Conservation (phyloP, 1,140 invertebrate species). For the Ctenoplectra terminalis region DNA sequence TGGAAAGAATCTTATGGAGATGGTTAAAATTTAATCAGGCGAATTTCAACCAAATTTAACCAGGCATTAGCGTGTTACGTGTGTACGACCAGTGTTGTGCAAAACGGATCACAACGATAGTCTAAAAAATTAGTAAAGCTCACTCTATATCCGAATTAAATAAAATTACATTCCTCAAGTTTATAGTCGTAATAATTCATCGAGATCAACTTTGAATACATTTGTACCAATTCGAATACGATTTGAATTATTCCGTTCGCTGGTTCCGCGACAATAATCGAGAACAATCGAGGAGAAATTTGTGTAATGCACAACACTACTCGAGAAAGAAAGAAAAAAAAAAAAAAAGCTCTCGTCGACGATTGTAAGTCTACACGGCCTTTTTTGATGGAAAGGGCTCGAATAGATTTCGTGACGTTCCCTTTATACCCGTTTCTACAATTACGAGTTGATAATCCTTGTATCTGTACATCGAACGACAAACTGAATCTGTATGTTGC, state of each 20-base stretch:
- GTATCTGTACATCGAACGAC: conserved; percentile 66
- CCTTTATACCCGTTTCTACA: conserved; percentile 56
- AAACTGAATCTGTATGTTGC: conserved; percentile 63
- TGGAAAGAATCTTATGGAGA: too few species aligned
- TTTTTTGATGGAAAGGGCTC: conserved; percentile 44
- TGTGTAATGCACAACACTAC: conserved; percentile 41
- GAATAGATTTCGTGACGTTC: conserved; percentile 33
- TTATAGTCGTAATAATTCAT: too few species aligned
- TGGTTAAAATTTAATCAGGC: too few species aligned
- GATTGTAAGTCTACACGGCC: conserved; percentile 45
- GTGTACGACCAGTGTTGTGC: conserved; percentile 43
- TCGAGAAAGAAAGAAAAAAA: not conserved
- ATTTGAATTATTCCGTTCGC: too few species aligned
- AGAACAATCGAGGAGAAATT: conserved; percentile 11
- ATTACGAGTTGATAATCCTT: conserved; percentile 46
- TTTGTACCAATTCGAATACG: not conserved
- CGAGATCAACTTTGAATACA: too few species aligned
- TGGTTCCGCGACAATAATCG: not conserved
- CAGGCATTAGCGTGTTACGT: too few species aligned
- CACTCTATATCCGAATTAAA: not conserved
- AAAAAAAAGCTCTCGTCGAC: too few species aligned
- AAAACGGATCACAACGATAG: conserved; percentile 39
- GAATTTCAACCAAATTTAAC: too few species aligned
- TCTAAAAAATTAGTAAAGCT: conserved; percentile 6
- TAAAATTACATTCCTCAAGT: too few species aligned